phyloP scores from a whole-genome alignment of 53 echinoderm and acorn worm species.

The Crossaster papposus region DNA sequence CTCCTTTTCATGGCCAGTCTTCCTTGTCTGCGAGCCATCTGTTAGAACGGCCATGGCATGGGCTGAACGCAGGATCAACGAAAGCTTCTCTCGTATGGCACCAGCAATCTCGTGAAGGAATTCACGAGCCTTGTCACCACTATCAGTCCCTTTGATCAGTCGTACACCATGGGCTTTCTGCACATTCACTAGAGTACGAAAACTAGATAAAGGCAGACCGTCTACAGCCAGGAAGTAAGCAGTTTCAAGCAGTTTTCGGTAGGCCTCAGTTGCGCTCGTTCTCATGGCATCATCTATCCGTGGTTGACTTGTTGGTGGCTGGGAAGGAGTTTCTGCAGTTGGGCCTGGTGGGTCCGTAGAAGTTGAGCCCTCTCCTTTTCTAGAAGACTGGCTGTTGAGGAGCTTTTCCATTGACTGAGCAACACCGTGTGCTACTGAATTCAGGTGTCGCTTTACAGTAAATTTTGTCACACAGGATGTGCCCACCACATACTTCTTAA shows the following conservation, averaged over 20 bases:
- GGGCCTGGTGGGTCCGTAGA: too few species aligned
- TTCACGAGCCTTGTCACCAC: slow-evolving; percentile 13
- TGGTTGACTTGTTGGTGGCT: too few species aligned
- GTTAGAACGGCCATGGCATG: slow-evolving; percentile 60
- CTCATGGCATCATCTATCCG: too few species aligned
- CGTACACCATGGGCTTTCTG: slow-evolving; percentile 63
- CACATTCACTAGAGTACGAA: slow-evolving; percentile 55
- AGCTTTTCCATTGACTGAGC: too few species aligned
- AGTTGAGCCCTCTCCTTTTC: too few species aligned
- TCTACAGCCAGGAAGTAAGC: slow-evolving; percentile 59
- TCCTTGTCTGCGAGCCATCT: slow-evolving; percentile 70
- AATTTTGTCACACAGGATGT: too few species aligned
- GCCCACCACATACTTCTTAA: too few species aligned
- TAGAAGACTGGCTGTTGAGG: too few species aligned
- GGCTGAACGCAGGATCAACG: slow-evolving; percentile 27
- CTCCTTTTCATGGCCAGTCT: slow-evolving; percentile 70
- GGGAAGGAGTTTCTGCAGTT: too few species aligned
- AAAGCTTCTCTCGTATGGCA: slow-evolving; percentile 53
- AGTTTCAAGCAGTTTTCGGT: slow-evolving; percentile 58
- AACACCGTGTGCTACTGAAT: too few species aligned
- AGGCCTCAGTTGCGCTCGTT: too few species aligned
- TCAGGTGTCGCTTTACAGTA: too few species aligned
- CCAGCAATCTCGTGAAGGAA: slow-evolving; percentile 53
- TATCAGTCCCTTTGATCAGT: slow-evolving; percentile 45
- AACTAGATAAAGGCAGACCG: slow-evolving; percentile 53